These are phyloP conservation scores for Hemithea aestivaria DNA, from an alignment of 2,888 invertebrate genomes.

Conservation along the genomic window DNA sequence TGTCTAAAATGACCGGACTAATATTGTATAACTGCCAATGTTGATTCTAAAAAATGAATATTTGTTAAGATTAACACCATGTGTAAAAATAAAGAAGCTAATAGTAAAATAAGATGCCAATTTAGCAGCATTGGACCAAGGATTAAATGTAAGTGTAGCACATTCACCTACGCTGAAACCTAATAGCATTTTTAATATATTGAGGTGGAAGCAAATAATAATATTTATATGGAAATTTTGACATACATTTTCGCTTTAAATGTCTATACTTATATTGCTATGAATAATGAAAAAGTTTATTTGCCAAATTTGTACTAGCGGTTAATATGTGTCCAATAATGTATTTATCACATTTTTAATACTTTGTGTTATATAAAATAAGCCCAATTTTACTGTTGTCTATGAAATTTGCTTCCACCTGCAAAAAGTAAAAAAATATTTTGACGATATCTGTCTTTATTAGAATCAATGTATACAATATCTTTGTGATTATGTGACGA, in stretches of 20 bases:
- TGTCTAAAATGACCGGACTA: too few relatives aligned
- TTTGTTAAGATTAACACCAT: too few relatives aligned
- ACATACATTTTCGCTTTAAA: too few relatives aligned
- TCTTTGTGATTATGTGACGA: slow-evolving; percentile 57
- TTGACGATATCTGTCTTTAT: slow-evolving; percentile 62
- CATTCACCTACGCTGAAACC: slow-evolving; percentile 62
- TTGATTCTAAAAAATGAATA: too few relatives aligned
- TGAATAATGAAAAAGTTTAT: too few relatives aligned
- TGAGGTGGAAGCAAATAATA: slow-evolving; percentile 11
- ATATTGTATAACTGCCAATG: too few relatives aligned
- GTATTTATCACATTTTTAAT: too few relatives aligned
- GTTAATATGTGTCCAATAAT: too few relatives aligned
- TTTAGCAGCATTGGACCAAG: slow-evolving; percentile 73
- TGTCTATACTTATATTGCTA: too few relatives aligned
- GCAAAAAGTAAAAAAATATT: slow-evolving; percentile 41
- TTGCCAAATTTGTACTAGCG: too few relatives aligned
- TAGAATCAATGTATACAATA: slow-evolving; percentile 69
- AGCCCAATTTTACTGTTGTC: not conserved
- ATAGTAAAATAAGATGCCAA: slow-evolving; percentile 70
- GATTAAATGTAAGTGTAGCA: slow-evolving; percentile 68
- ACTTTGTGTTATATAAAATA: too few relatives aligned
- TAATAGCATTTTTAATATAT: slow-evolving; percentile 49
- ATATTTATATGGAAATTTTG: not conserved
- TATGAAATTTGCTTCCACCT: slow-evolving; percentile 11
- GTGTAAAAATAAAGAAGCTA: slow-evolving; percentile 31